phyloP scores from a whole-genome alignment of 2,888 invertebrate species.

The Andrena praecox region DNA sequence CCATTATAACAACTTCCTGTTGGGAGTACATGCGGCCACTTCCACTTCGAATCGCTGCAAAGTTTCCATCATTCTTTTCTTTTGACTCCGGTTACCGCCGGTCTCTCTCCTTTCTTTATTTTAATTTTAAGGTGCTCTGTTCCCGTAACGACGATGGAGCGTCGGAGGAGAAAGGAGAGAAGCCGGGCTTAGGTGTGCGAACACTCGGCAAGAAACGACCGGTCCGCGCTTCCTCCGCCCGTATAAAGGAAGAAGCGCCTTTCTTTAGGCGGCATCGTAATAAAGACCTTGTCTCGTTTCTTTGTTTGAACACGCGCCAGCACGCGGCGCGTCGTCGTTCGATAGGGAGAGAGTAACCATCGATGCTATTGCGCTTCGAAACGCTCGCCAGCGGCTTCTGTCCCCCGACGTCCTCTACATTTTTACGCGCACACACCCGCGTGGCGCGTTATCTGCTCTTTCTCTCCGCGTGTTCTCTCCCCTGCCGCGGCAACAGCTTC shows the following conservation, averaged over 20 bases:
- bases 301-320: constrained; percentile 72
- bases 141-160: not conserved
- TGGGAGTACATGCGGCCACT: not conserved
- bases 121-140: not conserved
- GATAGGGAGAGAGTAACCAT: constrained; percentile 49
- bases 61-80: not conserved
- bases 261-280: constrained; percentile 63
- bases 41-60: not conserved
- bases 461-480: not conserved
- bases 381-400: constrained; percentile 24
- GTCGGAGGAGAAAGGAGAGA: not conserved
- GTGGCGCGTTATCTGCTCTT: constrained; percentile 23
- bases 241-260: constrained; percentile 57
- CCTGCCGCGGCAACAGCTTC: not conserved
- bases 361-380: constrained; percentile 63
- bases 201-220: constrained; percentile 16
- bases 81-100: no score
- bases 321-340: constrained; percentile 65
- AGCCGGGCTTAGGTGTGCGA: constrained; percentile 23
- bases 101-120: no score
- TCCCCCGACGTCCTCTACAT: not conserved
- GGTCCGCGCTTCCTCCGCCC: constrained; percentile 50
- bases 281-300: constrained; percentile 68
- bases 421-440: constrained; percentile 12
- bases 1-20: constrained; percentile 10